These are phyloP conservation scores for Zenarchopterus dispar DNA, from an alignment of 2,797 vertebrate genomes.

Conservation along the genomic window DNA sequence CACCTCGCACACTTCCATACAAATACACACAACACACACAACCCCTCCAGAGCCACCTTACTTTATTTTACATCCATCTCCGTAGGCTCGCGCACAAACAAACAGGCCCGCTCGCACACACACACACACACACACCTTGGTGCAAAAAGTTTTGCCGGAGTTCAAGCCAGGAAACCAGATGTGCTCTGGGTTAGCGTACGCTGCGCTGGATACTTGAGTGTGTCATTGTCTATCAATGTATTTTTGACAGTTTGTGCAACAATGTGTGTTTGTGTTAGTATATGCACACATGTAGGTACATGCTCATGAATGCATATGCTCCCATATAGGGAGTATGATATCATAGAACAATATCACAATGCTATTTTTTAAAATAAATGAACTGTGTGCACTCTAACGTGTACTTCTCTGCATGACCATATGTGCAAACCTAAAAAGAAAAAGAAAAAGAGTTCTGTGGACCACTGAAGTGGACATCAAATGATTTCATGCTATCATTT, in stretches of 20 bases:
- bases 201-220: neutral
- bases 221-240: neutral
- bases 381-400: slow-evolving; percentile 1
- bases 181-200: slow-evolving; percentile 17
- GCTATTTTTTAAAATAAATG: neutral
- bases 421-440: neutral
- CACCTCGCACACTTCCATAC: slow-evolving; percentile 64
- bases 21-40: slow-evolving; percentile 59
- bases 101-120: neutral
- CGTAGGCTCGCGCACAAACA: slow-evolving; percentile 5
- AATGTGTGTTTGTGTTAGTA: neutral
- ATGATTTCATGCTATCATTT: neutral
- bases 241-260: neutral
- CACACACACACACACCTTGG: slow-evolving; percentile 2
- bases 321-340: no score
- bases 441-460: slow-evolving; percentile 5
- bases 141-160: slow-evolving; percentile 31
- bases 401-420: neutral
- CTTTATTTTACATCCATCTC: slow-evolving; percentile 54
- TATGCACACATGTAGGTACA: slow-evolving; percentile 1
- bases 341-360: neutral
- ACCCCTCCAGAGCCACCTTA: slow-evolving; percentile 44
- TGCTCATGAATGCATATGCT: no score
- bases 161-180: slow-evolving; percentile 55
- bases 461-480: slow-evolving; percentile 1